A percentile compares a stretch with the other conserved stretches of the same genome.
Evolutionary conservation across 2,113 vertebrate species (phyloP).

Genomic region (Phyllostomus hastatus): DNA sequence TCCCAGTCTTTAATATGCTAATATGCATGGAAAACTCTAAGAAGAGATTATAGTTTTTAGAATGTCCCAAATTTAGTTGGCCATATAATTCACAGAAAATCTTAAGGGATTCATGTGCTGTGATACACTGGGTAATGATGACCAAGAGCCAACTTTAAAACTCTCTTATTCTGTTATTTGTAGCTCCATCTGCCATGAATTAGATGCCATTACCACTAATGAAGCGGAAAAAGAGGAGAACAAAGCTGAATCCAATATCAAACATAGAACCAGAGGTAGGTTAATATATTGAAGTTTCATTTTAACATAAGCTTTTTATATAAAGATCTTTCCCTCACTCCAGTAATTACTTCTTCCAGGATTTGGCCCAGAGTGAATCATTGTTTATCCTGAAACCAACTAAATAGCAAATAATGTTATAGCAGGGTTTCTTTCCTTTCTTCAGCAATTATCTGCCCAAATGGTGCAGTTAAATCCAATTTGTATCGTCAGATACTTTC

Average conservation of each 20-base stretch:
- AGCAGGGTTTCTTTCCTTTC: background rate
- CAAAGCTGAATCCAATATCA: slow-evolving; percentile 77
- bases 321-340: background rate
- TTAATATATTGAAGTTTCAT: background rate
- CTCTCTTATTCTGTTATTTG: slow-evolving; percentile 31
- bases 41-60: background rate
- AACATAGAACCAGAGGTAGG: slow-evolving; percentile 85
- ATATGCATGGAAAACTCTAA: background rate
- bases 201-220: slow-evolving; percentile 81
- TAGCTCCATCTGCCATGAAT: slow-evolving; percentile 87
- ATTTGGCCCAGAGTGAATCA: background rate
- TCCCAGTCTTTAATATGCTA: background rate
- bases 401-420: background rate
- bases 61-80: slow-evolving; percentile 6
- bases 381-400: background rate
- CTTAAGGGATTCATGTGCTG: background rate
- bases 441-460: background rate
- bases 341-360: background rate
- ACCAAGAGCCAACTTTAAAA: slow-evolving; percentile 18
- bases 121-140: background rate
- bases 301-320: slow-evolving; percentile 4
- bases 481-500: background rate
- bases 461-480: background rate
- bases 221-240: slow-evolving; percentile 81
- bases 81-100: background rate